Percentiles rank a stretch among this genome's conserved stretches.
phyloP scores from a whole-genome alignment of 2,797 vertebrate genomes.

The Sebastes cheni region DNA sequence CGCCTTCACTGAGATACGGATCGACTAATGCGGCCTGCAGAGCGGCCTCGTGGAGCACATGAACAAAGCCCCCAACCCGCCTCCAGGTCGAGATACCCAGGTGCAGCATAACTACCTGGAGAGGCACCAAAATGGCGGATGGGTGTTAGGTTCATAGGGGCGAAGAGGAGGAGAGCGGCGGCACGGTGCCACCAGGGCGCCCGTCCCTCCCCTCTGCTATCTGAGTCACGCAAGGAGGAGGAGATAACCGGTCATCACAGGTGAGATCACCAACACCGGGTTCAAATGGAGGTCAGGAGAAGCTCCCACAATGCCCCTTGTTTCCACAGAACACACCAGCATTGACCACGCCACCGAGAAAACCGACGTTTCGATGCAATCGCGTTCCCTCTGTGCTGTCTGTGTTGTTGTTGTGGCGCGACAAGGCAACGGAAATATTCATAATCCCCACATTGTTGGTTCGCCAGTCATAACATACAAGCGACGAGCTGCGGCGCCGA shows the following conservation, averaged over 20 bases:
- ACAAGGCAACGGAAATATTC: conserved; percentile 39
- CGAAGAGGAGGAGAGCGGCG: not conserved
- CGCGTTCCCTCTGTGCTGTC: conserved; percentile 15
- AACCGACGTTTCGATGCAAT: conserved; percentile 48
- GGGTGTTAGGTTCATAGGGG: conserved; percentile 46
- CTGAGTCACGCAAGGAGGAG: conserved; percentile 31
- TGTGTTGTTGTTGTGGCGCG: conserved; percentile 47
- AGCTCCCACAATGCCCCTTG: conserved; percentile 59
- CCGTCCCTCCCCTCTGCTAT: conserved; percentile 4
- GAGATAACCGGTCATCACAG: conserved; percentile 46
- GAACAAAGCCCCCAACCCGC: conserved; percentile 38
- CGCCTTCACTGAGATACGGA: conserved; percentile 37
- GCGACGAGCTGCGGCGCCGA: not conserved
- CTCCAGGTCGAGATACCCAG: conserved; percentile 16
- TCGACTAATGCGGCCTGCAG: conserved; percentile 28
- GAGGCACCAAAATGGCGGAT: conserved; percentile 46
- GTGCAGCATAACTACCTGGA: not conserved
- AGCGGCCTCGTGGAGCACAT: not conserved
- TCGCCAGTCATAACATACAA: conserved; percentile 62
- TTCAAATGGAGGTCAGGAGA: conserved; percentile 66
- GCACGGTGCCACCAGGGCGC: not conserved
- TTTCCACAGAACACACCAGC: conserved; percentile 38
- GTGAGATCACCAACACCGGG: conserved; percentile 45
- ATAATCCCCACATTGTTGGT: conserved; percentile 67
- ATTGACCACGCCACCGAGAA: not conserved